These are phyloP conservation scores for Agelas oroides DNA, from an alignment of 37 sponge, comb jelly and placozoan genomes.

Conservation along the genomic window DNA sequence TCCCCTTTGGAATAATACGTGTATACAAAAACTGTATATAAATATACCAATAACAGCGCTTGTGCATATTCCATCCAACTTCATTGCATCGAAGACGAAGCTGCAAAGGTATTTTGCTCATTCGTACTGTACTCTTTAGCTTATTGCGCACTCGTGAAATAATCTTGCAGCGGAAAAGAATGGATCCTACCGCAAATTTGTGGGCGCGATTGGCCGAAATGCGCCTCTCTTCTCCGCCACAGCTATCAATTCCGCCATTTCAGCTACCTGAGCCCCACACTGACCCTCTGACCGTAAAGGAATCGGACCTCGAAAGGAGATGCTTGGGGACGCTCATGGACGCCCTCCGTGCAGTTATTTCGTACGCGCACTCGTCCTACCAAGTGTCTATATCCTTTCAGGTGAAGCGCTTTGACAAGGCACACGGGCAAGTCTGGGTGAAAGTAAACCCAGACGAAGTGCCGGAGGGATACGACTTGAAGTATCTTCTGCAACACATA, in stretches of 20 bases:
- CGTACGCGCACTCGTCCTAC: conserved; percentile 69
- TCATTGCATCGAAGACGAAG: no score
- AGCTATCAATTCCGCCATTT: conserved; percentile 3
- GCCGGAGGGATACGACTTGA: conserved; percentile 65
- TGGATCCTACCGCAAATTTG: no score
- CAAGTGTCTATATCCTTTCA: conserved; percentile 66
- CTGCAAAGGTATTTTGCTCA: no score
- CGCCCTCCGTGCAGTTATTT: conserved; percentile 62
- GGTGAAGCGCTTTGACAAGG: conserved; percentile 71
- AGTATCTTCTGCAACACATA: conserved; percentile 76
- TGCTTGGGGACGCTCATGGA: conserved; percentile 66
- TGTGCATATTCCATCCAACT: no score
- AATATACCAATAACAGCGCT: no score
- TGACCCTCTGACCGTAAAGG: conserved; percentile 66
- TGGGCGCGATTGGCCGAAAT: no score
- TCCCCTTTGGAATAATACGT: no score
- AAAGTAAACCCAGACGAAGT: conserved; percentile 70
- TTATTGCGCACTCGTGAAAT: no score
- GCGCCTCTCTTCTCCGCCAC: no score
- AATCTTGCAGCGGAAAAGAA: no score
- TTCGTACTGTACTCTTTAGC: no score
- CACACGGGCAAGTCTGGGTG: conserved; percentile 76
- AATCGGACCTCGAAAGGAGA: conserved; percentile 52
- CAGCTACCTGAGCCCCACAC: not conserved
- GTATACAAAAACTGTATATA: no score